Conservation (phyloP, 1,140 invertebrate species). For the Solen grandis region DNA sequence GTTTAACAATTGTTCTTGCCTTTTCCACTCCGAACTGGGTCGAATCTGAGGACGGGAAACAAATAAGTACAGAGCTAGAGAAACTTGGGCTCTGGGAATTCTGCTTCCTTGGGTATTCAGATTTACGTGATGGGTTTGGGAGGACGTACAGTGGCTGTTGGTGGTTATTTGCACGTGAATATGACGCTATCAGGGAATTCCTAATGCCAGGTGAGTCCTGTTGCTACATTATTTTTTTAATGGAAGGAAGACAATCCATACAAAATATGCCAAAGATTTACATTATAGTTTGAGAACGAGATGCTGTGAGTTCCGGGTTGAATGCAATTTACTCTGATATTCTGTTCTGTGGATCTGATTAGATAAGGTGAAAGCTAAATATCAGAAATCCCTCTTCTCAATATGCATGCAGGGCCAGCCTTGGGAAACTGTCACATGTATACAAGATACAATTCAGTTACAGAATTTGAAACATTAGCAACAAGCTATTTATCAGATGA, state of each 20-base stretch:
- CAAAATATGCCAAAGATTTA: no score
- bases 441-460: neutral
- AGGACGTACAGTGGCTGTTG: constrained; percentile 94
- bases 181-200: constrained; percentile 94
- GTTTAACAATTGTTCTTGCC: constrained; percentile 86
- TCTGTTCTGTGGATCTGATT: neutral
- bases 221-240: neutral
- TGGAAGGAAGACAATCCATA: neutral
- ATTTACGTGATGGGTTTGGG: constrained; percentile 93
- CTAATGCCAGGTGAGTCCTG: constrained; percentile 86
- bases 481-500: neutral
- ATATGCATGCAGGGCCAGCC: no score
- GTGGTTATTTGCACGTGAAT: constrained; percentile 94
- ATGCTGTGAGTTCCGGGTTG: no score
- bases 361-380: neutral
- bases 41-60: constrained; percentile 92
- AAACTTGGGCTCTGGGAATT: constrained; percentile 97
- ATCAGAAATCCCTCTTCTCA: neutral
- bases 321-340: neutral
- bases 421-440: no score
- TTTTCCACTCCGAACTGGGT: constrained; percentile 97
- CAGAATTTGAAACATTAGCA: neutral
- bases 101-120: constrained; percentile 94
- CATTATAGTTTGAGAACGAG: no score
- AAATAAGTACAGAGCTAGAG: constrained; percentile 83